These are phyloP conservation scores for Umimayanthus chanpuru DNA, from an alignment of 92 coral and sea anemone genomes.

Conservation along the genomic window DNA sequence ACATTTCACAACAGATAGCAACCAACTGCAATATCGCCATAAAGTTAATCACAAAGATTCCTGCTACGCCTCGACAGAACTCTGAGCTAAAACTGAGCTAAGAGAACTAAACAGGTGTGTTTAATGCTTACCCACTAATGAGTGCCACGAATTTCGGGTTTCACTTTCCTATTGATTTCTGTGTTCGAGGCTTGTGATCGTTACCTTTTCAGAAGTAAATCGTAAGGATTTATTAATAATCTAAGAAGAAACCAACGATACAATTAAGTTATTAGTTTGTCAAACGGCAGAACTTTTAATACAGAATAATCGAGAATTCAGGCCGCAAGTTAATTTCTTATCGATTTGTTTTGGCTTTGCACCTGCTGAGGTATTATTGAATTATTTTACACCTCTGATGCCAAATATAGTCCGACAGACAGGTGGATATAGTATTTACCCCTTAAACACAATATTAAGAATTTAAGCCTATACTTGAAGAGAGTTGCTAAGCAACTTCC, in stretches of 20 bases:
- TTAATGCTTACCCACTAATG: neutral
- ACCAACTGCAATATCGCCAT: neutral
- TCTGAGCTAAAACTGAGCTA: neutral
- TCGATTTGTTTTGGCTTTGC: neutral
- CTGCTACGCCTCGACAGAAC: neutral
- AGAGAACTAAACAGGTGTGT: neutral
- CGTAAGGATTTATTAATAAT: neutral
- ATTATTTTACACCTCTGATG: neutral
- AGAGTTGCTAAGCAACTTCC: neutral
- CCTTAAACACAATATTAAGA: neutral
- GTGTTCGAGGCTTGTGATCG: neutral
- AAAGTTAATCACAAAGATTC: neutral
- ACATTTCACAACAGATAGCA: neutral
- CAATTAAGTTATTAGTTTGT: neutral
- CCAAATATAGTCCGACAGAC: conserved; percentile 9
- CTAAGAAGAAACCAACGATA: neutral
- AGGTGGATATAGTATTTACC: neutral
- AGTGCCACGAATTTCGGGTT: neutral
- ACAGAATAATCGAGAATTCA: conserved; percentile 3
- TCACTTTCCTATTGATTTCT: neutral
- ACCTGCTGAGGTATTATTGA: conserved; percentile 11
- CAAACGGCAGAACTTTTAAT: neutral
- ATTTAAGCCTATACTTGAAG: neutral
- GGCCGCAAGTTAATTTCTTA: conserved; percentile 14
- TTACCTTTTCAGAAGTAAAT: neutral